Percentiles rank a stretch among this genome's conserved stretches.
These are phyloP conservation scores for Micromussa lordhowensis DNA, from an alignment of 92 coral and sea anemone genomes.

Conservation along the genomic window DNA sequence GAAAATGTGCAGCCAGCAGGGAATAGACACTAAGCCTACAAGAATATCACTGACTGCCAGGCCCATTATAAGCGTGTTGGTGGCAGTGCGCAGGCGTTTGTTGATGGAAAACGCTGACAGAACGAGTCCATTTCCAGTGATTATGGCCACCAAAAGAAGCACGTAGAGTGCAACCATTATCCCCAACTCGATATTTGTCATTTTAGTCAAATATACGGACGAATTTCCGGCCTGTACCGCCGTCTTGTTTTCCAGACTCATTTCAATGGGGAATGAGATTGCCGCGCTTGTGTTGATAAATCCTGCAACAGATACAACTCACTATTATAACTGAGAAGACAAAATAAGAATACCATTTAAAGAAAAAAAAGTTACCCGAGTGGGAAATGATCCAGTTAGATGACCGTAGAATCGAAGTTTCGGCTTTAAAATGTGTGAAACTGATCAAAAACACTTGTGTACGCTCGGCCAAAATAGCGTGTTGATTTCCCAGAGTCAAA, in stretches of 20 bases:
- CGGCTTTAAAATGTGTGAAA: neutral
- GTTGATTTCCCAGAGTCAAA: neutral
- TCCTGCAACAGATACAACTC: neutral
- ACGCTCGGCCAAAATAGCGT: neutral
- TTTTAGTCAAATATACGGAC: slow-evolving; percentile 4
- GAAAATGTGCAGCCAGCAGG: slow-evolving; percentile 77
- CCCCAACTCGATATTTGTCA: slow-evolving; percentile 46
- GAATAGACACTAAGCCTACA: slow-evolving; percentile 85
- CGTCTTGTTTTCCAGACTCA: slow-evolving; percentile 8
- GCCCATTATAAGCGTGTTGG: slow-evolving; percentile 77
- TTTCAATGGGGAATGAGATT: neutral
- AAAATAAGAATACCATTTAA: neutral
- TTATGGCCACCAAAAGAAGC: slow-evolving; percentile 43
- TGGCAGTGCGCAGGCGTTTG: slow-evolving; percentile 74
- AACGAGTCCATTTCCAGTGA: slow-evolving; percentile 85
- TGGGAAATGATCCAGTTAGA: neutral
- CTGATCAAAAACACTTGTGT: neutral
- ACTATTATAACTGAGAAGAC: neutral
- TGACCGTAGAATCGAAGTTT: neutral
- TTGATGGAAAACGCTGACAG: slow-evolving; percentile 74
- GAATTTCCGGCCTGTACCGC: neutral
- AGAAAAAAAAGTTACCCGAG: neutral
- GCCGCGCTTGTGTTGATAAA: neutral
- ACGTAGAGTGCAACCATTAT: slow-evolving; percentile 53
- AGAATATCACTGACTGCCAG: slow-evolving; percentile 86